Base-by-base conservation (phyloP, 1,140 invertebrate species). In the Ceratina australensis region DNA sequence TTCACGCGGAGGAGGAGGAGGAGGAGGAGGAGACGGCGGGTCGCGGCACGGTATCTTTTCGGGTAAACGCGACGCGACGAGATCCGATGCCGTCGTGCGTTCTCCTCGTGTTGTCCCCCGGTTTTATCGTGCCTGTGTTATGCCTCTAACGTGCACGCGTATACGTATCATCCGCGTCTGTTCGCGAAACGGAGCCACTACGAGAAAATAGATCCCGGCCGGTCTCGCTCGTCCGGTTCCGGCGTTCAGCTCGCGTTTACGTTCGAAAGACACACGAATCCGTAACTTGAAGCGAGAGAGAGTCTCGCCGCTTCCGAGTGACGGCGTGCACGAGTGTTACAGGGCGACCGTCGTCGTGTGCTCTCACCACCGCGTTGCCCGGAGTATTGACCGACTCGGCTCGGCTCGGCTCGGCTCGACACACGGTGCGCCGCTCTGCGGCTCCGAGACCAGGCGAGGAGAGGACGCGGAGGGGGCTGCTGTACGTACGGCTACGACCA, bases 371-470 rank as follows among this genome's bases (percentile, higher is more conserved):
- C 84, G 85, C 85, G 87, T 86, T 86, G 69, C 80, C 78, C 87
- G 87, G 88, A 89, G 88, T 89, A 89, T 89, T 89, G 88, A 89
- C 88, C 88, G 88, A 88, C 87, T 86, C 80, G 72, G 72, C 77
- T 80, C 60, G 60, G 78, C 65, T 71, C 66, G 74, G 79, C 67
- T 80, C 59, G 73, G 65, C 77, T 71, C 75, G 78, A 64, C 78
- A 61, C 65, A 67, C 81, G 78, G 80, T 72, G 72, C 69, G 80
- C 72, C 60, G 69, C 69, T 78, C 49, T 72, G 77, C 65, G 57
- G 59, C 50, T 33, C 59, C 16, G 57, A 2, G 33, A 47, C 28
- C 69, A 56, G 52, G 22, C 67, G 64, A 65, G 16, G 73, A 56
- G 77, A 60, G 73, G 28, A 64, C 49, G 60, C 28, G 72, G 72